Evolutionary conservation across 2,888 invertebrate species (phyloP).

Genomic region (Gnatocerus cornutus): DNA sequence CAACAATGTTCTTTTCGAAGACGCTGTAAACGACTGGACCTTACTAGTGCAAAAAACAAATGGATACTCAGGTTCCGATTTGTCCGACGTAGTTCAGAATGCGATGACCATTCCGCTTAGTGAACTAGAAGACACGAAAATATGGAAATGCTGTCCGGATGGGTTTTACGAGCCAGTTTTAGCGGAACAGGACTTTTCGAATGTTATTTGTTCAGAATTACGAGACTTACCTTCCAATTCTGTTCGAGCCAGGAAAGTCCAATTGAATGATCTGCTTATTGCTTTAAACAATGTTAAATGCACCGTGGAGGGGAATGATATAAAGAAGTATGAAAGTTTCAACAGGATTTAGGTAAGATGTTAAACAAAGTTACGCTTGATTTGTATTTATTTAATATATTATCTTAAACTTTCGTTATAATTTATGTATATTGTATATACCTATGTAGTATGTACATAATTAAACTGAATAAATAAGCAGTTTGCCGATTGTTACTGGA

Average conservation of each 20-base stretch:
- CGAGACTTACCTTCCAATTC: constrained; percentile 60
- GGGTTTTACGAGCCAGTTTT: constrained; percentile 60
- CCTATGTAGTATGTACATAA: constrained; percentile 27
- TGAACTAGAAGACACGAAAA: constrained; percentile 69
- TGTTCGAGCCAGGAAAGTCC: constrained; percentile 61
- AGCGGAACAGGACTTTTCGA: constrained; percentile 48
- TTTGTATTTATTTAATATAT: constrained; percentile 27
- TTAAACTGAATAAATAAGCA: constrained; percentile 24
- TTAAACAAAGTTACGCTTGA: background rate
- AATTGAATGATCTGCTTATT: constrained; percentile 62
- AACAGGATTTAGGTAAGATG: constrained; percentile 17
- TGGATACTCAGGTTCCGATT: constrained; percentile 75
- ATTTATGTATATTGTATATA: constrained; percentile 22
- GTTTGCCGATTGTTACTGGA: constrained; percentile 21
- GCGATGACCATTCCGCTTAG: constrained; percentile 72
- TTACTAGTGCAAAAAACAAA: constrained; percentile 70
- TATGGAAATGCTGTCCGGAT: constrained; percentile 66
- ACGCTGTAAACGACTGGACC: constrained; percentile 66
- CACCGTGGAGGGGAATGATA: constrained; percentile 61
- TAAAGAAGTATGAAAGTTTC: constrained; percentile 60
- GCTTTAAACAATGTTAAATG: constrained; percentile 60
- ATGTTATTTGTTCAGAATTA: constrained; percentile 54
- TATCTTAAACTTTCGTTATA: constrained; percentile 34
- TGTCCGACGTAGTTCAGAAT: constrained; percentile 70
- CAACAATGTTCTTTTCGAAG: constrained; percentile 57